Conservation (phyloP, 2,797 vertebrate genomes). For the Alfaro cultratus region DNA sequence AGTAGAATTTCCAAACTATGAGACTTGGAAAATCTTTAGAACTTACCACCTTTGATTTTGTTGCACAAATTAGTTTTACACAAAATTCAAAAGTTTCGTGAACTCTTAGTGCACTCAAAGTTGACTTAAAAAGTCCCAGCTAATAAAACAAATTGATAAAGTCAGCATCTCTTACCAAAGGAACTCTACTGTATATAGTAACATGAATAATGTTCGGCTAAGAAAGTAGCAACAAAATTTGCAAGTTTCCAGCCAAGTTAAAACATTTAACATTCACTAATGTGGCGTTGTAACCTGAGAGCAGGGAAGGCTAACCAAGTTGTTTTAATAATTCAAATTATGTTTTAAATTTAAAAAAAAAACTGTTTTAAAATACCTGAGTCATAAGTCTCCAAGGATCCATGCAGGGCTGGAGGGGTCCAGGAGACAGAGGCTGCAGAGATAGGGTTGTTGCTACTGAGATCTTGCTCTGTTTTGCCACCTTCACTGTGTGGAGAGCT, state of each 20-base stretch:
- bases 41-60: neutral
- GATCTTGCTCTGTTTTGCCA: constrained; percentile 87
- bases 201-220: neutral
- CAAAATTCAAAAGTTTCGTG: neutral
- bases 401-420: constrained; percentile 88
- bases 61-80: neutral
- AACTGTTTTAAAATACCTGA: constrained; percentile 79
- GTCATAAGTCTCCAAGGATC: constrained; percentile 92
- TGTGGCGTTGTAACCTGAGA: neutral
- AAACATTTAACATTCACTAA: neutral
- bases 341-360: neutral
- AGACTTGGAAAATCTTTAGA: neutral
- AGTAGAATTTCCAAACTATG: neutral
- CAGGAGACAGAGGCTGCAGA: constrained; percentile 85
- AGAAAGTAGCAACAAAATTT: neutral
- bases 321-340: neutral
- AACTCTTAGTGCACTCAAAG: neutral
- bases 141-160: neutral
- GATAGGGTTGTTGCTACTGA: constrained; percentile 70
- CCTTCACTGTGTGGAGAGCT: constrained; percentile 84
- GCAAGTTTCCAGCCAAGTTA: neutral
- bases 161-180: neutral
- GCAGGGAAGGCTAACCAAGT: too few species aligned
- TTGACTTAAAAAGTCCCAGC: neutral
- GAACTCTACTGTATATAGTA: neutral